These are phyloP conservation scores for Tenebrio molitor DNA, from an alignment of 1,140 invertebrate genomes.

Conservation along the genomic window DNA sequence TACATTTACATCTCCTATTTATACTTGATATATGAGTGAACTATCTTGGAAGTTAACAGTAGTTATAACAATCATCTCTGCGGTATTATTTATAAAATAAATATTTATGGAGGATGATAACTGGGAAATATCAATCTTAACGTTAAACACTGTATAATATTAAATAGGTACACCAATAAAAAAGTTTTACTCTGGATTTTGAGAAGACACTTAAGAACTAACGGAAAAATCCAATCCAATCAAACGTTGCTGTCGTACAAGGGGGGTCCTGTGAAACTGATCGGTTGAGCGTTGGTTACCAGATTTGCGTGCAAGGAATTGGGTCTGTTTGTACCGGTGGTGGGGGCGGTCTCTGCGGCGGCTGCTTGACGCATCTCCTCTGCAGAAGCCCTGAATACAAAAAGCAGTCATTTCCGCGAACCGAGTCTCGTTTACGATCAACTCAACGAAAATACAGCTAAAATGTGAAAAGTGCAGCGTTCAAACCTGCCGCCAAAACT, in stretches of 20 bases:
- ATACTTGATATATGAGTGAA: conserved; percentile 14
- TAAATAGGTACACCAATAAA: conserved; percentile 20
- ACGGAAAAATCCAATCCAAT: conserved; percentile 33
- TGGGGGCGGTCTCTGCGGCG: conserved; percentile 61
- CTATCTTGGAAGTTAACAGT: conserved; percentile 7
- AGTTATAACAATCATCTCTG: background rate
- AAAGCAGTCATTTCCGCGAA: too few relatives aligned
- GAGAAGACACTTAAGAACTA: conserved; percentile 32
- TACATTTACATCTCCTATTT: conserved; percentile 8
- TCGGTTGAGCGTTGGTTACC: conserved; percentile 83
- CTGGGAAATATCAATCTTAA: conserved; percentile 19
- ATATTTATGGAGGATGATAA: conserved; percentile 23
- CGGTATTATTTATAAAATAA: conserved; percentile 19
- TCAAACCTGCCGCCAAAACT: too few relatives aligned
- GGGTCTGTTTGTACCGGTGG: conserved; percentile 54
- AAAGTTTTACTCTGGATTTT: conserved; percentile 4
- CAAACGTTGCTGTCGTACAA: conserved; percentile 74
- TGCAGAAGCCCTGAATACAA: conserved; percentile 75
- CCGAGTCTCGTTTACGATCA: too few relatives aligned
- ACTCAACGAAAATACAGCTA: too few relatives aligned
- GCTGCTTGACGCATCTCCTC: conserved; percentile 83
- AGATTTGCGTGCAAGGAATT: conserved; percentile 74
- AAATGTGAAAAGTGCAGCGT: too few relatives aligned
- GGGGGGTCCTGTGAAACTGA: conserved; percentile 78
- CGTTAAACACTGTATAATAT: conserved; percentile 10